Conservation (phyloP, 2,888 invertebrate genomes). For the Drosophila kanekoi region DNA sequence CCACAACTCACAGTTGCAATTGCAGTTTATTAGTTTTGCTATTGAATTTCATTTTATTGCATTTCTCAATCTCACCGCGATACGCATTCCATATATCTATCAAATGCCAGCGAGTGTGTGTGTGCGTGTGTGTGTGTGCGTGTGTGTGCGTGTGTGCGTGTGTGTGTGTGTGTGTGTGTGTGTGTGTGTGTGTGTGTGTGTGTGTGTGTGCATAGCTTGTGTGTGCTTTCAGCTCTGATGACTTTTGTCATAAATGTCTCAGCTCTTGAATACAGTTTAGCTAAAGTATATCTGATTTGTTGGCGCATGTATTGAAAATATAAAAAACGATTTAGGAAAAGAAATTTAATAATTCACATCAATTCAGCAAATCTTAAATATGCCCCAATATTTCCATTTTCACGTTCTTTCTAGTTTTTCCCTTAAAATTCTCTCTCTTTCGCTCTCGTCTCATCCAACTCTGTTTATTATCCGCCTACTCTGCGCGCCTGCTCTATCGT, state of each 20-base stretch:
- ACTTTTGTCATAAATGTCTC: constrained; percentile 18
- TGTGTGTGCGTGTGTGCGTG: constrained; percentile 13
- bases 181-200: constrained; percentile 22
- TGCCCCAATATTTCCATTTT: too few relatives aligned
- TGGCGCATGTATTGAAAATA: too few relatives aligned
- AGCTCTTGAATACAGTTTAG: neutral
- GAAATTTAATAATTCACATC: too few relatives aligned
- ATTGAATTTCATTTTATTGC: constrained; percentile 75
- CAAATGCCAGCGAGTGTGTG: constrained; percentile 25
- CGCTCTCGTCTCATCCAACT: constrained; percentile 5
- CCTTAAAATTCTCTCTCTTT: neutral
- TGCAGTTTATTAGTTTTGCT: constrained; percentile 78
- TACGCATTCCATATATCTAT: constrained; percentile 41
- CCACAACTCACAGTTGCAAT: constrained; percentile 53
- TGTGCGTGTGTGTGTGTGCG: constrained; percentile 12
- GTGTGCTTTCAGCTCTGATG: neutral
- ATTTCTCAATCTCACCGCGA: constrained; percentile 29
- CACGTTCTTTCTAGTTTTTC: neutral
- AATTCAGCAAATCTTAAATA: too few relatives aligned
- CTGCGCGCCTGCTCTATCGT: constrained; percentile 3
- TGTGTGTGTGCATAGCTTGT: neutral
- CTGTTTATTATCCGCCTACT: too few relatives aligned
- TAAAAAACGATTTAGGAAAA: too few relatives aligned
- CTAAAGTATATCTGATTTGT: too few relatives aligned
- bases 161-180: constrained; percentile 15